Base-by-base conservation (phyloP, 2,797 vertebrate genomes). In the Champsocephalus gunnari region DNA sequence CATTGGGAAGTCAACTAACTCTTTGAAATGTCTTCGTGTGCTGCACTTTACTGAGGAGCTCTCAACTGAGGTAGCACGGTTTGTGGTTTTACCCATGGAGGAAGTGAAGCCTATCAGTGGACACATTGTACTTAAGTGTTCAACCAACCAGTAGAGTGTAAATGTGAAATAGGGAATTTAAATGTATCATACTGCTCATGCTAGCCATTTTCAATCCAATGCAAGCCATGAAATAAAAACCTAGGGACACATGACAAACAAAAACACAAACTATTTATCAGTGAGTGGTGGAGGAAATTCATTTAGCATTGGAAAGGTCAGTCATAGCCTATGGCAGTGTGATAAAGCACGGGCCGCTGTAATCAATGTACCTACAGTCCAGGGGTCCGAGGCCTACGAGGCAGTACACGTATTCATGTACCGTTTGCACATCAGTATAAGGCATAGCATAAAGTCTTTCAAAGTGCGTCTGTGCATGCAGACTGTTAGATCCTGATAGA, bases 361-460 rank as follows among this genome's bases (percentile, higher is more conserved):
- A 67, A 74, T 81, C 69, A 80, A 79, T 85, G 78, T 74, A 73
- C n/a, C 66, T 59, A 60, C 57, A 80, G 75, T 34, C 34, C 53
- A 74, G 51, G 50, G 55, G 54, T 57, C 77, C 56, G 56, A 62
- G 72, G 72, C 58, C 24, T n/a, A 56, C n/a, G 49, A 53, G 41
- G 34, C 12, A 28, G 1, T 21, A 11, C 44, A 14, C 9, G 7
- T n/a, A 56, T 34, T 12, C 5, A 14, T 58, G 11, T 54, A 9
- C 12, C 10, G 21, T 44, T 10, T 60, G 17, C 4, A 38, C 14
- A 56, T 14, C 9, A 57, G 34, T 59, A 28, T 38, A 59, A 59
- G 16, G 14, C 7, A 14, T 53, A 2, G 59, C 17, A 50, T 41
- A 21, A 10, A 49, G 19, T 49, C 55, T 60, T n/a, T 16, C 11